phyloP scores from a whole-genome alignment of 2,888 invertebrate genomes.

The Ceratothoa steindachneri region DNA sequence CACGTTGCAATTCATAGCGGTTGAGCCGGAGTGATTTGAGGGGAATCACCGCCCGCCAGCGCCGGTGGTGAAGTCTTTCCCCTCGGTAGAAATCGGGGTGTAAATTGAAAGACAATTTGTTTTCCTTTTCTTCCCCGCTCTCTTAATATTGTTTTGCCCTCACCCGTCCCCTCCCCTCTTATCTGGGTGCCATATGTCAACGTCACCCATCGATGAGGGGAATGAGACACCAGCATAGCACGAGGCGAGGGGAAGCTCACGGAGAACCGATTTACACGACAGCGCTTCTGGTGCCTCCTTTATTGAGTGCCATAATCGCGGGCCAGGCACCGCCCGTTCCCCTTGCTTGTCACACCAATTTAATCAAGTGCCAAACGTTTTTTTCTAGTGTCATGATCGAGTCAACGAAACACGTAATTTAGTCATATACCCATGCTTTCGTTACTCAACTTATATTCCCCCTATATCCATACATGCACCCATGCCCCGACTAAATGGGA shows the following conservation, averaged over 20 bases:
- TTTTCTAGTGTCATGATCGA: no score
- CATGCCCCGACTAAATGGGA: no score
- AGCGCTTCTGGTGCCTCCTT: background rate
- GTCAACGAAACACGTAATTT: no score
- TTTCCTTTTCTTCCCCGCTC: background rate
- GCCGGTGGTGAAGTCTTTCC: background rate
- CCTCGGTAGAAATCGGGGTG: conserved; percentile 1
- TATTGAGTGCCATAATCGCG: conserved; percentile 1
- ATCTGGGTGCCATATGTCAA: conserved; percentile 11
- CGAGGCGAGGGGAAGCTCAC: no score
- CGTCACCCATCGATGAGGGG: conserved; percentile 2
- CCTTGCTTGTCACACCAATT: background rate
- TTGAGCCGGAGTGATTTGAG: no score
- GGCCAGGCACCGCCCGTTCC: background rate
- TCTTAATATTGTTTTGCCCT: conserved; percentile 5
- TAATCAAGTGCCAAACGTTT: conserved; percentile 8
- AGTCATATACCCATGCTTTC: no score
- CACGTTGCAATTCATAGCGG: no score
- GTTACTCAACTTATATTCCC: no score
- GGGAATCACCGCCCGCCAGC: background rate
- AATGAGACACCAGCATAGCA: no score
- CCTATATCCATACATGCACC: no score
- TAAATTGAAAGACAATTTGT: conserved; percentile 14
- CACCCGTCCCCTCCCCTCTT: background rate
- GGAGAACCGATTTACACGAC: background rate